These are phyloP conservation scores for Popillia japonica DNA, from an alignment of 1,140 invertebrate species.

Conservation along the genomic window DNA sequence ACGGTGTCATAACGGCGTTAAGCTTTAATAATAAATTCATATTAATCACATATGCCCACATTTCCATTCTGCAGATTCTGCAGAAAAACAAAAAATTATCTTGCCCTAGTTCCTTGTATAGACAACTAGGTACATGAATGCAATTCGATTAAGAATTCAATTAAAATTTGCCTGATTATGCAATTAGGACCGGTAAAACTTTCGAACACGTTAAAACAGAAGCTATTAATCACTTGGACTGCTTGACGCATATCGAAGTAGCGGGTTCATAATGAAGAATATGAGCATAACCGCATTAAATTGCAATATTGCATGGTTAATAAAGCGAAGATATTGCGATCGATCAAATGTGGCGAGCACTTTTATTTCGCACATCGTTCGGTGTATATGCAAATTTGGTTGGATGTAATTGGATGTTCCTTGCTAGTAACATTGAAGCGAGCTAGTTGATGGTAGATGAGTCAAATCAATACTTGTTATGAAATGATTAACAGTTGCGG, in stretches of 20 bases:
- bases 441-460: too few species aligned
- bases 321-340: neutral
- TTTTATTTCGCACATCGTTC: neutral
- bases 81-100: neutral
- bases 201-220: slow-evolving; percentile 1
- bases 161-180: neutral
- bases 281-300: neutral
- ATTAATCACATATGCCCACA: too few species aligned
- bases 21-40: too few species aligned
- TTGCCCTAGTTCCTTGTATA: neutral
- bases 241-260: neutral
- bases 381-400: neutral
- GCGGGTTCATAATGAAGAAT: neutral
- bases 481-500: too few species aligned
- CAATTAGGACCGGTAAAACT: slow-evolving; percentile 16
- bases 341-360: neutral
- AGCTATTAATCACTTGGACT: neutral
- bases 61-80: too few species aligned
- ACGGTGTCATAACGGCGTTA: too few species aligned
- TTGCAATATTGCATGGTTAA: slow-evolving; percentile 24
- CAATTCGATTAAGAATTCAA: slow-evolving; percentile 4
- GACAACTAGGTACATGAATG: neutral
- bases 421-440: too few species aligned
- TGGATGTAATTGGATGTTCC: neutral
- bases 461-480: too few species aligned